phyloP scores from a whole-genome alignment of 2,113 vertebrate species.

The Morone chrysops region DNA sequence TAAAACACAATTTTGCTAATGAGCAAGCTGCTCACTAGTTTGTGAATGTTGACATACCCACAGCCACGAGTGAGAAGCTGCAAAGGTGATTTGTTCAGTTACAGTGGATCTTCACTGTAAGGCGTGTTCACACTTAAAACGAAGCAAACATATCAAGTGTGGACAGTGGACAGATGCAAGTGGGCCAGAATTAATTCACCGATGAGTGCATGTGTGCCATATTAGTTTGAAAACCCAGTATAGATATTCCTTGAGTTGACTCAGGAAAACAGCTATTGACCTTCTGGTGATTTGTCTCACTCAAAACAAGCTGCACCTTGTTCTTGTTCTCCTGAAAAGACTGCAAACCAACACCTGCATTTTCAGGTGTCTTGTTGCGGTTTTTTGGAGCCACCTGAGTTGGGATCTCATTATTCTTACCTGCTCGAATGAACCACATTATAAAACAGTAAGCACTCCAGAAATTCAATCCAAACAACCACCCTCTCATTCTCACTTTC shows the following conservation, averaged over 20 bases:
- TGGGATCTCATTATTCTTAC: constrained; percentile 28
- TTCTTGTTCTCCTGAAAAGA: neutral
- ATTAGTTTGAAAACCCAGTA: neutral
- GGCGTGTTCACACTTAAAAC: neutral
- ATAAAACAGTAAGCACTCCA: constrained; percentile 25
- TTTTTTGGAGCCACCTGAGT: constrained; percentile 10
- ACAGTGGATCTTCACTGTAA: neutral
- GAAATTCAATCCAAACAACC: constrained; percentile 6
- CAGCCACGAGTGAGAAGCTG: neutral
- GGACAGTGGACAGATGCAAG: neutral
- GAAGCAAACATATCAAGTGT: neutral
- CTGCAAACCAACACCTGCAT: neutral
- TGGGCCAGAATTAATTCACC: neutral
- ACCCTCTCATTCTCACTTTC: neutral
- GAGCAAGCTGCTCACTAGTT: no score
- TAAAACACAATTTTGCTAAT: neutral
- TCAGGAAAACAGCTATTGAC: no score
- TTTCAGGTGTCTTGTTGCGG: neutral
- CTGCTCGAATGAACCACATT: constrained; percentile 16
- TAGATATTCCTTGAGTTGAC: neutral
- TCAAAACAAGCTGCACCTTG: neutral
- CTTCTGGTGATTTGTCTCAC: neutral
- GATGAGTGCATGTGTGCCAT: neutral
- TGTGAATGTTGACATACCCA: neutral
- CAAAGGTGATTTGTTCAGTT: no score